Evolutionary conservation across 2,113 vertebrate species (phyloP).

Genomic region (Andinoacara biseriatus): DNA sequence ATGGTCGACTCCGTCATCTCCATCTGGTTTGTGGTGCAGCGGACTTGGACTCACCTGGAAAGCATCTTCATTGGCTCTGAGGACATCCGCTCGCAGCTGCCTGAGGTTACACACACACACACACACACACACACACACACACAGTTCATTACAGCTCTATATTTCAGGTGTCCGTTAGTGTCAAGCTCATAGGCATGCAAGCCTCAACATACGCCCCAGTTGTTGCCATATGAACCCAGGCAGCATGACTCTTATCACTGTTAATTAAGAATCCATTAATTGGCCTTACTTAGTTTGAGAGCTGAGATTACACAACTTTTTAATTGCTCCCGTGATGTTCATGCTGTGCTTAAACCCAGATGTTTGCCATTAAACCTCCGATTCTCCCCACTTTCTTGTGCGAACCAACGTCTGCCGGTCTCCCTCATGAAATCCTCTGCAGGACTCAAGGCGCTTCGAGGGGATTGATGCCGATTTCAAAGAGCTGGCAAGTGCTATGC

Average conservation of each 20-base stretch:
- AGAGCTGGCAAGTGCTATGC: conserved; percentile 81
- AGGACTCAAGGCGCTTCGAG: conserved; percentile 92
- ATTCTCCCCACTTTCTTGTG: conserved; percentile 37
- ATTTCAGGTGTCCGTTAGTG: conserved; percentile 4
- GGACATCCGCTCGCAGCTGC: conserved; percentile 92
- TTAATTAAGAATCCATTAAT: conserved; percentile 53
- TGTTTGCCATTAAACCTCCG: conserved; percentile 67
- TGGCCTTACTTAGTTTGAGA: conserved; percentile 42
- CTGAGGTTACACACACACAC: conserved; percentile 81
- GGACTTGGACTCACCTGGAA: conserved; percentile 92
- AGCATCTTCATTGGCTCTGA: conserved; percentile 96
- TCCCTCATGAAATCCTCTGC: conserved; percentile 52
- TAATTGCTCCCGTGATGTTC: conserved; percentile 58
- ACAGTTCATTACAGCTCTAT: background rate
- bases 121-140: background rate
- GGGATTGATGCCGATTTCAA: conserved; percentile 92
- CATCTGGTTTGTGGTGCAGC: conserved; percentile 94
- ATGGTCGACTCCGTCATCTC: conserved; percentile 84
- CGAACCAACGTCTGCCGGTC: conserved; percentile 21
- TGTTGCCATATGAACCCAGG: conserved; percentile 15
- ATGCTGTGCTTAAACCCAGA: conserved; percentile 61
- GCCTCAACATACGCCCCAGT: conserved; percentile 1
- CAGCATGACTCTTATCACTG: conserved; percentile 17
- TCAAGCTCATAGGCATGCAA: conserved; percentile 2
- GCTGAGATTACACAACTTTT: conserved; percentile 42